Conservation (phyloP, 2,888 invertebrate species). For the Phyllotreta striolata region DNA sequence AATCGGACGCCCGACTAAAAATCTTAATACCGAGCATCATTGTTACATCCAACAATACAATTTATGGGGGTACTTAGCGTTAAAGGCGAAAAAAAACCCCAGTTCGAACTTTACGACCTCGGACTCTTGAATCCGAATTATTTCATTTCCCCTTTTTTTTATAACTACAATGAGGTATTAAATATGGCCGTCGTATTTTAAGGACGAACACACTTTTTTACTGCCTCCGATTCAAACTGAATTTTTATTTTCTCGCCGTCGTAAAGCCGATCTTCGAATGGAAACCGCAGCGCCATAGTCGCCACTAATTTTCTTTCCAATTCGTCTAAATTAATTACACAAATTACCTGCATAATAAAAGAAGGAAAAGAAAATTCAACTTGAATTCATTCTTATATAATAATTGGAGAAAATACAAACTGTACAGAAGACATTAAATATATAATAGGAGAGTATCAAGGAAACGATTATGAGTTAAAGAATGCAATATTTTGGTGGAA, state of each 20-base stretch:
- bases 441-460: neutral
- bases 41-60: conserved; percentile 34
- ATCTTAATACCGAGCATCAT: conserved; percentile 32
- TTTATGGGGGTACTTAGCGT: conserved; percentile 40
- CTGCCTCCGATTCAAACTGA: conserved; percentile 46
- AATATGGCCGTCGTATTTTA: conserved; percentile 44
- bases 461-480: neutral
- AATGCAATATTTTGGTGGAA: too few relatives aligned
- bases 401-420: too few relatives aligned
- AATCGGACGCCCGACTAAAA: neutral
- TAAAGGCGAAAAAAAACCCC: conserved; percentile 31
- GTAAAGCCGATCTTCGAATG: conserved; percentile 47
- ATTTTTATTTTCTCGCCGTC: conserved; percentile 41
- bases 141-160: conserved; percentile 44
- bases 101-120: conserved; percentile 40
- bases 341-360: too few relatives aligned
- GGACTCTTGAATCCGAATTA: conserved; percentile 44
- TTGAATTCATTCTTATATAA: too few relatives aligned
- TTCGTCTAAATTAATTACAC: neutral
- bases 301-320: neutral
- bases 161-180: conserved; percentile 41
- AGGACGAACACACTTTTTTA: conserved; percentile 46
- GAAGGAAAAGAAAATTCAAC: too few relatives aligned
- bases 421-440: neutral
- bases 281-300: conserved; percentile 19